Evolutionary conservation across 2,797 vertebrate species (phyloP).

Genomic region (Pterois miles): DNA sequence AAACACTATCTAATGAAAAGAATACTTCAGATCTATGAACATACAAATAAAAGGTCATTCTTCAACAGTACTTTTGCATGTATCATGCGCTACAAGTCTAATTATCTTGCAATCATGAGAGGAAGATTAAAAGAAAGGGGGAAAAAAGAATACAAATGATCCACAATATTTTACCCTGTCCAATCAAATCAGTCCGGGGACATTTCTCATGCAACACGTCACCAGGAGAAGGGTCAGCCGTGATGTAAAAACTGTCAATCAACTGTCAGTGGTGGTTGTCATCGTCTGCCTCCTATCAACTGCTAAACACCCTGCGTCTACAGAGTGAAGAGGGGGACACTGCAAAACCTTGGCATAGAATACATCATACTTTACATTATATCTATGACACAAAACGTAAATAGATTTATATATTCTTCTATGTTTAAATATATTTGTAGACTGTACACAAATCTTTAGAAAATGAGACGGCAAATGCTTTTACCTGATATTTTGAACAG

Average conservation of each 20-base stretch:
- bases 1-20: constrained; percentile 52
- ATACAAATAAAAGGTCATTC: constrained; percentile 46
- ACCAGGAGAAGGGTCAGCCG: constrained; percentile 56
- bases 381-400: constrained; percentile 85
- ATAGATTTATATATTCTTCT: constrained; percentile 85
- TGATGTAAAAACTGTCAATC: constrained; percentile 54
- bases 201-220: constrained; percentile 76
- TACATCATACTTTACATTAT: constrained; percentile 84
- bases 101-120: constrained; percentile 68
- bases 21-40: constrained; percentile 47
- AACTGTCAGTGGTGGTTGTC: constrained; percentile 34
- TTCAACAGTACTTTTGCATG: constrained; percentile 71
- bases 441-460: constrained; percentile 84
- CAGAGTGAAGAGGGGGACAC: constrained; percentile 79
- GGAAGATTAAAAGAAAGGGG: constrained; percentile 17
- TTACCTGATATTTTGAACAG: constrained; percentile 83
- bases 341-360: constrained; percentile 85
- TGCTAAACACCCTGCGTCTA: constrained; percentile 71
- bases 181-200: constrained; percentile 71
- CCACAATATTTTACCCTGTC: constrained; percentile 78
- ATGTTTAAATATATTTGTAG: constrained; percentile 85
- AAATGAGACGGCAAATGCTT: constrained; percentile 82
- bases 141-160: constrained; percentile 59
- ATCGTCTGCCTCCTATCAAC: constrained; percentile 61
- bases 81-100: constrained; percentile 78